These are phyloP conservation scores for Tortricodes alternella DNA, from an alignment of 2,888 invertebrate species.

Conservation along the genomic window DNA sequence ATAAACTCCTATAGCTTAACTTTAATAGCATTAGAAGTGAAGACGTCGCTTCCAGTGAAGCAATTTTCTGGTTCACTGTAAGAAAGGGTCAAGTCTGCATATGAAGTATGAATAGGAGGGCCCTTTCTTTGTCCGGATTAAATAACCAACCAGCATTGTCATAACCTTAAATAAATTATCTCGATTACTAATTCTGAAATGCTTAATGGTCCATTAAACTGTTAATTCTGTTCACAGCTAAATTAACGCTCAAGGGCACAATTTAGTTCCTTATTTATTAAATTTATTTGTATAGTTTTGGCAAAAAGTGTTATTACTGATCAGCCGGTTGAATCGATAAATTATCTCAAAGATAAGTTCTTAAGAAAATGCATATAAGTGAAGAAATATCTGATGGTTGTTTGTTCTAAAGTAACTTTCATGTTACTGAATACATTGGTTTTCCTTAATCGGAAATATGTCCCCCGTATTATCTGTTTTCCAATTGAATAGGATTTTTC, in stretches of 20 bases:
- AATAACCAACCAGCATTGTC: slow-evolving; percentile 71
- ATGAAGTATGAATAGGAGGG: slow-evolving; percentile 72
- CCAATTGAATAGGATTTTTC: slow-evolving; percentile 62
- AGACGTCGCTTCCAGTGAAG: slow-evolving; percentile 37
- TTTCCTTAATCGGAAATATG: neutral
- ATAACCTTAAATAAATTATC: slow-evolving; percentile 32
- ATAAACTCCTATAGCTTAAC: no score
- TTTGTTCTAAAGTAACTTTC: no score
- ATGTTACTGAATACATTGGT: no score
- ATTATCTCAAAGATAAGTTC: no score
- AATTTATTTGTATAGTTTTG: no score
- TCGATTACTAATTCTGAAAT: slow-evolving; percentile 12
- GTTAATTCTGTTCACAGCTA: neutral
- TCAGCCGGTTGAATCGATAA: no score
- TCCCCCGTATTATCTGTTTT: slow-evolving; percentile 54
- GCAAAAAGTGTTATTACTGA: no score
- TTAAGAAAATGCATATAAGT: no score
- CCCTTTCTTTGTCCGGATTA: slow-evolving; percentile 65
- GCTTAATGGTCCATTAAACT: slow-evolving; percentile 14
- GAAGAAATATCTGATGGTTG: no score
- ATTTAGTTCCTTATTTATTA: no score
- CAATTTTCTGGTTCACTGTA: slow-evolving; percentile 27
- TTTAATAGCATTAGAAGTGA: neutral
- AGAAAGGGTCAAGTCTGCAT: slow-evolving; percentile 75
- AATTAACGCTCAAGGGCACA: slow-evolving; percentile 35